Evolutionary conservation across 2,113 vertebrate genomes (phyloP).

Genomic region (Oncorhynchus nerka): DNA sequence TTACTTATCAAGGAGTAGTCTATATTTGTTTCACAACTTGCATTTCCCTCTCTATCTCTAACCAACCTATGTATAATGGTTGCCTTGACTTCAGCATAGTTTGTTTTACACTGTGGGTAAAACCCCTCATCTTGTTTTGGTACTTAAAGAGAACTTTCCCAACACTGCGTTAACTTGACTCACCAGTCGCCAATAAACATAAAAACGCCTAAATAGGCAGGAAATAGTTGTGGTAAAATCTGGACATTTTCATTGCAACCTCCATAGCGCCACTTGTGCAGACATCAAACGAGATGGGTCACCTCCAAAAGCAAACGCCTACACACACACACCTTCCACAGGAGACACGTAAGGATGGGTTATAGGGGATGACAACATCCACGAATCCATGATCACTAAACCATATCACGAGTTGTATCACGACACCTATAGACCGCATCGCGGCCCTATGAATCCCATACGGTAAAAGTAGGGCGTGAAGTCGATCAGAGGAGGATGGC

Average conservation of each 20-base stretch:
- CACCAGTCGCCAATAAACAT: conserved; percentile 25
- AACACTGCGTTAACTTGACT: conserved; percentile 2
- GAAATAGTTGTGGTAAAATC: conserved; percentile 31
- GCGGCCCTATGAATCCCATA: background rate
- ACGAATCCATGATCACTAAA: conserved; percentile 8
- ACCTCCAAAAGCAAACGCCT: background rate
- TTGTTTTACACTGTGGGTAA: background rate
- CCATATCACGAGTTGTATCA: background rate
- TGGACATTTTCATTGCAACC: conserved; percentile 33
- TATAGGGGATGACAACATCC: background rate
- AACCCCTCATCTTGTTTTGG: too few relatives aligned
- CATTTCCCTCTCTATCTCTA: conserved; percentile 4
- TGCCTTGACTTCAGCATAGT: background rate
- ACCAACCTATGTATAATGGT: background rate
- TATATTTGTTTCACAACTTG: background rate
- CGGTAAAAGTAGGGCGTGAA: conserved; percentile 2
- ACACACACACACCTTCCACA: background rate
- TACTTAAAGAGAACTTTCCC: conserved; percentile 30
- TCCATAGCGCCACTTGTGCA: conserved; percentile 16
- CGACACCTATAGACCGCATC: too few relatives aligned
- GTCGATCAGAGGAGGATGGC: conserved; percentile 10
- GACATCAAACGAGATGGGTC: conserved; percentile 12
- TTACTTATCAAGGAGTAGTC: background rate
- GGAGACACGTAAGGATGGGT: background rate
- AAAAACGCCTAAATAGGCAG: background rate